phyloP scores from a whole-genome alignment of 2,888 invertebrate genomes.

The Dynastes hyllus region DNA sequence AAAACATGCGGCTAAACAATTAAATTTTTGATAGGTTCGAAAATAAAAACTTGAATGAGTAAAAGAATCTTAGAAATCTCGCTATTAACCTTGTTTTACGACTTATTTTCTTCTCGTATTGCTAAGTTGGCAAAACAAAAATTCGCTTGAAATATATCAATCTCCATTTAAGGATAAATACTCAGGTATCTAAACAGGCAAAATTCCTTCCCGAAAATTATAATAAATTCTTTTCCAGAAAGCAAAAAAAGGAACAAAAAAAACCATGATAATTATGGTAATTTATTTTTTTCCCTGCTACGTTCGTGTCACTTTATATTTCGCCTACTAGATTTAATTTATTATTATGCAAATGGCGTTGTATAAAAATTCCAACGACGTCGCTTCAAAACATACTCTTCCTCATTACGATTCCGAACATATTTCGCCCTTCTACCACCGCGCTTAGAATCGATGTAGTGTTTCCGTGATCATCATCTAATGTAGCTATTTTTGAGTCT shows the following conservation, averaged over 20 bases:
- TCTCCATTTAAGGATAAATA: no score
- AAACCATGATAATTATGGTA: neutral
- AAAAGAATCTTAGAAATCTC: no score
- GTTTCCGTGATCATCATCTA: constrained; percentile 21
- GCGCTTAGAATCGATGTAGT: neutral
- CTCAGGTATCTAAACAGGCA: no score
- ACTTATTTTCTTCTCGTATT: no score
- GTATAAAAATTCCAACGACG: constrained; percentile 15
- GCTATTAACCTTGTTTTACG: no score
- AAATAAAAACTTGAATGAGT: no score
- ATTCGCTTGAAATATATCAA: no score
- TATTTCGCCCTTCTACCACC: neutral
- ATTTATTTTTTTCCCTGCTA: neutral
- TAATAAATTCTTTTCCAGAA: neutral
- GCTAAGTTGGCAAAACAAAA: no score
- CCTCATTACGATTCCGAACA: constrained; percentile 14
- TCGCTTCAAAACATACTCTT: constrained; percentile 8
- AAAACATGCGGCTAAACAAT: no score
- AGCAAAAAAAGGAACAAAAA: neutral
- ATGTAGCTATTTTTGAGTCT: constrained; percentile 11
- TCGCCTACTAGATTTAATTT: constrained; percentile 14
- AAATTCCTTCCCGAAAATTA: no score
- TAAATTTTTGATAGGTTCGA: no score
- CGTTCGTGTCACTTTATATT: constrained; percentile 1
- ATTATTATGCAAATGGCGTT: constrained; percentile 12